Evolutionary conservation across 2,888 invertebrate genomes (phyloP).

Genomic region (Aleiodes alternator): DNA sequence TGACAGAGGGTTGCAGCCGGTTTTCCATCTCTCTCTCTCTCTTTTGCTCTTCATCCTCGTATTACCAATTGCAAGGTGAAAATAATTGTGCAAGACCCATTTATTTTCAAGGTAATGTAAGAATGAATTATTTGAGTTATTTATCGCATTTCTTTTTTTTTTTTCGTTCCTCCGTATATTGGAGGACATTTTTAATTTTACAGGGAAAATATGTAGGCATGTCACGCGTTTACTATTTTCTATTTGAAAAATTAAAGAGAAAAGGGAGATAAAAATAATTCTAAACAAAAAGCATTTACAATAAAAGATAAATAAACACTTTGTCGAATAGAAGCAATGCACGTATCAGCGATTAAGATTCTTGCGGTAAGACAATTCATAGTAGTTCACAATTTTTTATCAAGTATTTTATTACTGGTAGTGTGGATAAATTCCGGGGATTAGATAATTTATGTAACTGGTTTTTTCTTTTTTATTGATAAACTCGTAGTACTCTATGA

Average conservation of each 20-base stretch:
- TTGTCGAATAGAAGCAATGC: slow-evolving; percentile 27
- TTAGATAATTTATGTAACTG: background rate
- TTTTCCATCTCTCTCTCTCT: too few relatives aligned
- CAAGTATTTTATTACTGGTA: background rate
- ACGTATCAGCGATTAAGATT: slow-evolving; percentile 35
- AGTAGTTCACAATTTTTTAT: slow-evolving; percentile 27
- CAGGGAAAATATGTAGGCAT: too few relatives aligned
- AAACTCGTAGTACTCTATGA: background rate
- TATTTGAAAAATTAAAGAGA: slow-evolving; percentile 6
- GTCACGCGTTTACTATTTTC: background rate
- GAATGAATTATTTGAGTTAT: background rate
- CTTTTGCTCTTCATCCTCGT: background rate
- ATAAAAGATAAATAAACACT: slow-evolving; percentile 15
- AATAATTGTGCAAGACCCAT: slow-evolving; percentile 31
- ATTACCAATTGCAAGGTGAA: slow-evolving; percentile 36
- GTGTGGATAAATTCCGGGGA: background rate
- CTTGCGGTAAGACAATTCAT: slow-evolving; percentile 35
- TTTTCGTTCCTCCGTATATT: too few relatives aligned
- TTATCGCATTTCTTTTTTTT: slow-evolving; percentile 7
- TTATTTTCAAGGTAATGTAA: slow-evolving; percentile 27
- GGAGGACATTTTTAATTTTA: too few relatives aligned
- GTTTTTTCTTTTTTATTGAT: slow-evolving; percentile 3
- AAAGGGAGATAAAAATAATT: slow-evolving; percentile 14
- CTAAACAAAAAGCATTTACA: background rate
- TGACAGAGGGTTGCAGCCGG: slow-evolving; percentile 19